phyloP scores from a whole-genome alignment of 2,113 vertebrate genomes.

The Asarcornis scutulata region DNA sequence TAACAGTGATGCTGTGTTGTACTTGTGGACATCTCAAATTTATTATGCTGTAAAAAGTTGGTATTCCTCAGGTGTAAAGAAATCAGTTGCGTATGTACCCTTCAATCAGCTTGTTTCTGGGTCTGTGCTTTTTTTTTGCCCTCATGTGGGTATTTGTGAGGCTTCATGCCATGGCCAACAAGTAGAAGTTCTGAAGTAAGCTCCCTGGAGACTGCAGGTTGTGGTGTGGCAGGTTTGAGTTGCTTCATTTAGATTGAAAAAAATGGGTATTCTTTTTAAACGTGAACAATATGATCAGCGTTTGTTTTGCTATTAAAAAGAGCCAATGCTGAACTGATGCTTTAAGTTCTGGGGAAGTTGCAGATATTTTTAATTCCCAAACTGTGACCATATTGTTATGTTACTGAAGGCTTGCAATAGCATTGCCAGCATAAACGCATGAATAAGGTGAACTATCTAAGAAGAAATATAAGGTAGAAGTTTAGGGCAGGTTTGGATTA shows the following conservation, averaged over 20 bases:
- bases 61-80: neutral
- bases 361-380: neutral
- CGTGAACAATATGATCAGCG: neutral
- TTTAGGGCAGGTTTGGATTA: neutral
- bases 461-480: neutral
- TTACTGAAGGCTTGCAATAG: neutral
- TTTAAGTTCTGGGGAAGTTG: neutral
- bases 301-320: neutral
- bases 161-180: rapidly evolving
- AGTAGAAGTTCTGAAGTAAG: neutral
- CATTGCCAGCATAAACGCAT: neutral
- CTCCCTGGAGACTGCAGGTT: neutral
- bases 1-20: neutral
- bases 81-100: neutral
- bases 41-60: neutral
- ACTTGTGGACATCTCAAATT: neutral
- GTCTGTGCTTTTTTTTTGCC: neutral
- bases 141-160: neutral
- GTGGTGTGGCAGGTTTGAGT: neutral
- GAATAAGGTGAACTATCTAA: neutral
- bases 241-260: neutral
- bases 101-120: neutral
- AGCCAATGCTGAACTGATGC: neutral
- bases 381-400: neutral
- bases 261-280: neutral